Conservation (phyloP, 1,140 invertebrate species). For the Apis florea region DNA sequence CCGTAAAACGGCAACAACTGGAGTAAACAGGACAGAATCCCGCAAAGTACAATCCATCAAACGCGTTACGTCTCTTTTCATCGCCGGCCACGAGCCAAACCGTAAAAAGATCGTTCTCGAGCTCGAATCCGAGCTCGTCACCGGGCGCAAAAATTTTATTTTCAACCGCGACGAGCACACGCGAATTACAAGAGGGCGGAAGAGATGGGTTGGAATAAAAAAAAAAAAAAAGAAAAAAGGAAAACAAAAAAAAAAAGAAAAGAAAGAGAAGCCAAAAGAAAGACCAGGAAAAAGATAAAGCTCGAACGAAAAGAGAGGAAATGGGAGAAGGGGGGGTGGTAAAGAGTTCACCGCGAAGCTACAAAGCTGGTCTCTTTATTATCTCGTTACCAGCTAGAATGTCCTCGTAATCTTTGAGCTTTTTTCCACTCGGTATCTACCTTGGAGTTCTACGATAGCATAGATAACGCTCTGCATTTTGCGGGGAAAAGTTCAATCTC, state of each 20-base stretch:
- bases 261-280: background rate
- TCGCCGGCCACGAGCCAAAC: too few relatives aligned
- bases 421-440: constrained; percentile 41
- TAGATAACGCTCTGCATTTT: constrained; percentile 45
- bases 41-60: constrained; percentile 1
- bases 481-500: constrained; percentile 46
- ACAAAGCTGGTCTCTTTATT: constrained; percentile 69
- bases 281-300: background rate
- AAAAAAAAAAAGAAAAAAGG: too few relatives aligned
- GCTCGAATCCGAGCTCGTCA: background rate
- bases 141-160: constrained; percentile 28
- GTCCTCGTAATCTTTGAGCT: constrained; percentile 63
- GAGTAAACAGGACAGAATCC: background rate
- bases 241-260: background rate
- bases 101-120: constrained; percentile 7
- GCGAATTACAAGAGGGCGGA: background rate
- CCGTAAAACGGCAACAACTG: background rate
- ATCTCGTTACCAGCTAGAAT: constrained; percentile 68
- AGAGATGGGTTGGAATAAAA: background rate
- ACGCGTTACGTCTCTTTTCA: background rate
- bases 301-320: constrained; percentile 14
- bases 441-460: constrained; percentile 21
- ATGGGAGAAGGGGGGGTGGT: background rate
- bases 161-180: background rate
- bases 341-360: constrained; percentile 53